Evolutionary conservation across 2,888 invertebrate species (phyloP).

Genomic region (Heliothis peltigera): DNA sequence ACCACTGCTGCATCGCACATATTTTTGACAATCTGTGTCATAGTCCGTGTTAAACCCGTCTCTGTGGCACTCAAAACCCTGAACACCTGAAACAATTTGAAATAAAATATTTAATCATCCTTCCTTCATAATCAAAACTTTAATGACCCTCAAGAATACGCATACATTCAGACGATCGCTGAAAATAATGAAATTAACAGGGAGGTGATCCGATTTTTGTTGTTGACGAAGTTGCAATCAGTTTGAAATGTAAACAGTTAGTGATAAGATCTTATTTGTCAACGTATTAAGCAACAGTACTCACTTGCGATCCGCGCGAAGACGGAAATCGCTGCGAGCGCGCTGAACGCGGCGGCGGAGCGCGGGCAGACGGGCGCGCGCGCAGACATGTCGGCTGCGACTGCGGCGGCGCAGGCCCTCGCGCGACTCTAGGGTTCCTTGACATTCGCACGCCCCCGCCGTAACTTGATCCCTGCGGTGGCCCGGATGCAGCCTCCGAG

Average conservation of each 20-base stretch:
- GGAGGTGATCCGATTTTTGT: background rate
- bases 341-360: conserved; percentile 42
- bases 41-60: conserved; percentile 86
- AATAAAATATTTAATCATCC: background rate
- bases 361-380: conserved; percentile 72
- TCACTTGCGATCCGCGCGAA: conserved; percentile 74
- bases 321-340: conserved; percentile 59
- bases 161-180: background rate
- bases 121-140: conserved; percentile 1
- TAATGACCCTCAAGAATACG: background rate
- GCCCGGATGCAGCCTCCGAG: conserved; percentile 88
- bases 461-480: conserved; percentile 83
- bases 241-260: background rate
- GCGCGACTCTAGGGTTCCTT: conserved; percentile 82
- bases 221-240: background rate
- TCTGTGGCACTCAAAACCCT: conserved; percentile 73
- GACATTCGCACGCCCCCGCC: conserved; percentile 86
- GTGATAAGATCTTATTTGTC: conserved; percentile 7
- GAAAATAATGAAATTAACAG: background rate
- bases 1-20: conserved; percentile 82
- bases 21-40: conserved; percentile 83
- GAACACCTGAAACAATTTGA: conserved; percentile 70
- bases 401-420: conserved; percentile 69
- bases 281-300: conserved; percentile 56
- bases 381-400: conserved; percentile 86